Evolutionary conservation across 2,113 vertebrate genomes (phyloP).

Genomic region (Empidonax alnorum): DNA sequence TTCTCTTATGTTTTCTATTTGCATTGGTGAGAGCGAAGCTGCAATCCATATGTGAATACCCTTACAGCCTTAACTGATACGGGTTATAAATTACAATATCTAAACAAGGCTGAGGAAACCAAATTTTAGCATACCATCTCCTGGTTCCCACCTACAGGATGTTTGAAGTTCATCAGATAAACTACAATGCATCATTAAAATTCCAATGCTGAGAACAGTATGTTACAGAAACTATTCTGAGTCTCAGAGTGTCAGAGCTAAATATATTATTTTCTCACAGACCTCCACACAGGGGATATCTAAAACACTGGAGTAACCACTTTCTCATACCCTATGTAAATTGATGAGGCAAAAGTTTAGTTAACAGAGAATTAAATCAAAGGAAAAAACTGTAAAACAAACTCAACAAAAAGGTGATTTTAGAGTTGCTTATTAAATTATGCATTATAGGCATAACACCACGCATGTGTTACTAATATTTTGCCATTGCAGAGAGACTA

Average conservation of each 20-base stretch:
- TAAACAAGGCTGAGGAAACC: background rate
- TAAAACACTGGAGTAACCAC: background rate
- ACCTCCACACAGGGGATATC: background rate
- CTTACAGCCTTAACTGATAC: background rate
- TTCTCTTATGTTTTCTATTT: background rate
- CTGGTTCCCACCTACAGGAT: conserved; percentile 17
- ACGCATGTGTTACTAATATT: background rate
- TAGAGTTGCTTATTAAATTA: background rate
- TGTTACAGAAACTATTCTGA: background rate
- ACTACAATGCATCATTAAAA: background rate
- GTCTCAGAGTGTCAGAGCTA: background rate
- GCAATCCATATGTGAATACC: background rate
- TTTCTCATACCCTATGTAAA: background rate
- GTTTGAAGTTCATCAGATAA: conserved; percentile 30
- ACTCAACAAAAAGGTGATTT: background rate
- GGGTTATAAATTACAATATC: background rate
- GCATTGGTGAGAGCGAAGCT: background rate
- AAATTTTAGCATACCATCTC: background rate
- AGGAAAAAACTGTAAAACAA: background rate
- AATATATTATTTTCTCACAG: background rate
- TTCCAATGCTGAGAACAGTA: background rate
- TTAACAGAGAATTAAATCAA: background rate
- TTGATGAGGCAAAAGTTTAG: background rate
- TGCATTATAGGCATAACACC: accelerated
- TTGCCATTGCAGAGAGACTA: background rate